Evolutionary conservation across 2,113 vertebrate genomes (phyloP).

Genomic region (Amazona guildingii): DNA sequence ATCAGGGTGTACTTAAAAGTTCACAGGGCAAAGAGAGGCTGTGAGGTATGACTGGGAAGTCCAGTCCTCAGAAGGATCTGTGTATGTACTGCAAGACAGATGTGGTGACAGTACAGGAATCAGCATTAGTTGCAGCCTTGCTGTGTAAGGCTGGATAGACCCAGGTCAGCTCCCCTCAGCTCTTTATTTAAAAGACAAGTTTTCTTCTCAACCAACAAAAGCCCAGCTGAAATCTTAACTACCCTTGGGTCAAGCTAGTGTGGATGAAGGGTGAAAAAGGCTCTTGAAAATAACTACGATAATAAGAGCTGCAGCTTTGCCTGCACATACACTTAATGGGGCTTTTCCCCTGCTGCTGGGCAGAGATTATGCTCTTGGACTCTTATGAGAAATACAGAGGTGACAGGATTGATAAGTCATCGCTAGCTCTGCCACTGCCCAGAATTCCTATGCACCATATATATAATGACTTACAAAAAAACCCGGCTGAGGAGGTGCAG

Average conservation of each 20-base stretch:
- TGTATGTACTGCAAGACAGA: not conserved
- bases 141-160: not conserved
- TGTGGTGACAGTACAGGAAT: no score
- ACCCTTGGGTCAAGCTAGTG: not conserved
- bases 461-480: not conserved
- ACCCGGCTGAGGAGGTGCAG: not conserved
- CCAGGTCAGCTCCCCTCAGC: not conserved
- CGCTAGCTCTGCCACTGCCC: accelerated
- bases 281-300: not conserved
- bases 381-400: not conserved
- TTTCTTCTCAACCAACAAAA: not conserved
- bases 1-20: not conserved
- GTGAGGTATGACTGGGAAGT: accelerated
- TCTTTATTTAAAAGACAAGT: not conserved
- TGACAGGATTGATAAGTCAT: not conserved
- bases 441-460: not conserved
- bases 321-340: not conserved
- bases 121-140: not conserved
- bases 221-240: not conserved
- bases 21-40: not conserved
- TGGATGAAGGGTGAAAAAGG: not conserved
- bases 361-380: not conserved
- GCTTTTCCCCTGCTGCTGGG: not conserved
- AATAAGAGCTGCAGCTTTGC: not conserved
- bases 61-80: accelerated